Percentiles rank a stretch among this genome's conserved stretches.
phyloP scores from a whole-genome alignment of 2,113 vertebrate genomes.

The Vulpes vulpes region DNA sequence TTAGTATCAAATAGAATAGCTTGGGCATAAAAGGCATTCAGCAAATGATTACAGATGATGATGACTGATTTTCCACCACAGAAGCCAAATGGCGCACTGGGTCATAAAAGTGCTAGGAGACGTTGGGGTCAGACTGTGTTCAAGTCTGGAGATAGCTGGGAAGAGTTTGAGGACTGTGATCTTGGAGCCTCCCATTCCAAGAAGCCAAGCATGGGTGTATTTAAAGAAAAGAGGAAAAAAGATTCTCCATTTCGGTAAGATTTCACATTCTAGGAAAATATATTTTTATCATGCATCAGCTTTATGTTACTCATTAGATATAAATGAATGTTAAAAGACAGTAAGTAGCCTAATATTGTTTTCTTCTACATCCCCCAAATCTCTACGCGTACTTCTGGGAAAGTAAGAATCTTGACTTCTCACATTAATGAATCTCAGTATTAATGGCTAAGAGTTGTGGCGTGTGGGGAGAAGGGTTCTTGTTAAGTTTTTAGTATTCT shows the following conservation, averaged over 20 bases:
- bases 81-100: constrained; percentile 87
- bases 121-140: constrained; percentile 94
- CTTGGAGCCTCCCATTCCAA: constrained; percentile 93
- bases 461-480: neutral
- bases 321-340: neutral
- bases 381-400: neutral
- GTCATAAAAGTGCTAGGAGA: constrained; percentile 91
- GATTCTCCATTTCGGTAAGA: constrained; percentile 88
- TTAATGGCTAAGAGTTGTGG: neutral
- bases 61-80: constrained; percentile 76
- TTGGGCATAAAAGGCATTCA: neutral
- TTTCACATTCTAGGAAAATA: constrained; percentile 37
- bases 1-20: neutral
- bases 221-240: constrained; percentile 90
- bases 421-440: neutral
- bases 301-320: neutral
- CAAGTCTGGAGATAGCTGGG: constrained; percentile 93
- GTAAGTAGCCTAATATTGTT: neutral
- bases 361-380: neutral
- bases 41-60: neutral
- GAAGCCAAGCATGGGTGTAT: constrained; percentile 90
- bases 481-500: too few relatives aligned
- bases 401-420: neutral
- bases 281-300: neutral
- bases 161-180: constrained; percentile 91